Percentiles rank a stretch among this genome's conserved stretches.
These are phyloP conservation scores for Hofmannophila pseudospretella DNA, from an alignment of 2,888 invertebrate species.

Conservation along the genomic window DNA sequence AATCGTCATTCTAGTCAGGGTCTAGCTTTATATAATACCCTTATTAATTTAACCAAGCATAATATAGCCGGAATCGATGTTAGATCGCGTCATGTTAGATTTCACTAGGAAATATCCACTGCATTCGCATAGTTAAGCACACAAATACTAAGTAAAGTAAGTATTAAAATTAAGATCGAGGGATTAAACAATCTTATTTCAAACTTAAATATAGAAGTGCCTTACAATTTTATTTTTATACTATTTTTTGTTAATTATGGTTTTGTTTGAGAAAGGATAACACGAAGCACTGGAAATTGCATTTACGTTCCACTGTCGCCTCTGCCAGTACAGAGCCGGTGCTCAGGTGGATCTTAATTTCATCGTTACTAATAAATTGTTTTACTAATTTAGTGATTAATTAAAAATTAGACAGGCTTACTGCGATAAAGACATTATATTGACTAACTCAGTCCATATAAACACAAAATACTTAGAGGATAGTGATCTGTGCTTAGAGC, in stretches of 20 bases:
- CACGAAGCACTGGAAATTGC: constrained; percentile 60
- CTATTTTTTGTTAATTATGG: constrained; percentile 38
- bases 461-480: too few relatives aligned
- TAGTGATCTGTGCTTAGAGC: constrained; percentile 2
- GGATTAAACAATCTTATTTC: constrained; percentile 53
- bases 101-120: constrained; percentile 36
- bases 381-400: constrained; percentile 5
- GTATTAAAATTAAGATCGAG: constrained; percentile 46
- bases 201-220: constrained; percentile 73
- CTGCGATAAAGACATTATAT: constrained; percentile 9
- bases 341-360: constrained; percentile 36
- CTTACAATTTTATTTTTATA: constrained; percentile 73
- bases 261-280: constrained; percentile 38
- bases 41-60: constrained; percentile 33
- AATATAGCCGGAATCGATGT: constrained; percentile 31
- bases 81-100: constrained; percentile 27
- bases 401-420: constrained; percentile 6
- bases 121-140: constrained; percentile 42
- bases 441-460: constrained; percentile 1
- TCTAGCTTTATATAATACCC: constrained; percentile 50
- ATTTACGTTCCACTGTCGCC: constrained; percentile 55
- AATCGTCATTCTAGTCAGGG: constrained; percentile 63
- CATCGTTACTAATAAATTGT: constrained; percentile 31
- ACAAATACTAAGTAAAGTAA: constrained; percentile 47
- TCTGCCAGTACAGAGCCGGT: constrained; percentile 45